Evolutionary conservation across 2,113 vertebrate genomes (phyloP).

Genomic region (Triplophysa dalaica): DNA sequence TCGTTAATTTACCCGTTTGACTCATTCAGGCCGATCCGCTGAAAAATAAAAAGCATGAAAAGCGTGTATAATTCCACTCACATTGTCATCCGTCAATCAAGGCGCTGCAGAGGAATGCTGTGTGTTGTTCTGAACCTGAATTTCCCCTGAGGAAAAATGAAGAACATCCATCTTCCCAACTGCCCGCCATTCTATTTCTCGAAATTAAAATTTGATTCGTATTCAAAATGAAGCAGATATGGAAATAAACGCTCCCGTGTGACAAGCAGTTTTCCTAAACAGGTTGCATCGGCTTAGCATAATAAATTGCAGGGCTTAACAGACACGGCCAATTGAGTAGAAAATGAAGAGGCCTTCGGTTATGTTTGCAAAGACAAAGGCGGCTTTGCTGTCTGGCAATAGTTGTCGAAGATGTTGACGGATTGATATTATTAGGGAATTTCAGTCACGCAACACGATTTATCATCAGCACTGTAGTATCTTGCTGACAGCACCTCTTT

Average conservation of each 20-base stretch:
- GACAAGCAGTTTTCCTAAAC: constrained; percentile 9
- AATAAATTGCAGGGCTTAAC: constrained; percentile 27
- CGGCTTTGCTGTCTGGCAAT: neutral
- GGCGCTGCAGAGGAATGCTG: neutral
- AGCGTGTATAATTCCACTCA: too few species aligned
- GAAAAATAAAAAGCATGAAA: too few species aligned
- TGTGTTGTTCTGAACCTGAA: neutral
- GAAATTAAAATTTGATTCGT: constrained; percentile 12
- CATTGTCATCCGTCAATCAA: neutral
- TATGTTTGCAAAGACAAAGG: constrained; percentile 28
- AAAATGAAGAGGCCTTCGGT: constrained; percentile 33
- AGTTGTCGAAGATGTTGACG: constrained; percentile 29
- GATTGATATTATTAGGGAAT: constrained; percentile 40
- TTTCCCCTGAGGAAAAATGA: neutral
- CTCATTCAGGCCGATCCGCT: too few species aligned
- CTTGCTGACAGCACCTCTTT: constrained; percentile 29
- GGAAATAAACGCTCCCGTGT: neutral
- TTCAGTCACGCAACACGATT: constrained; percentile 29
- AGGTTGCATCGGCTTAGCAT: constrained; percentile 28
- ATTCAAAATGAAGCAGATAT: neutral
- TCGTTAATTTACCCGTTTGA: too few species aligned
- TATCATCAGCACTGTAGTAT: constrained; percentile 27
- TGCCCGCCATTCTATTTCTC: neutral
- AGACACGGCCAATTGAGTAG: constrained; percentile 33
- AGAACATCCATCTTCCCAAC: constrained; percentile 11